A percentile compares a stretch with the other conserved stretches of the same genome.
Evolutionary conservation across 2,113 vertebrate genomes (phyloP).

Genomic region (Phaethon lepturus): DNA sequence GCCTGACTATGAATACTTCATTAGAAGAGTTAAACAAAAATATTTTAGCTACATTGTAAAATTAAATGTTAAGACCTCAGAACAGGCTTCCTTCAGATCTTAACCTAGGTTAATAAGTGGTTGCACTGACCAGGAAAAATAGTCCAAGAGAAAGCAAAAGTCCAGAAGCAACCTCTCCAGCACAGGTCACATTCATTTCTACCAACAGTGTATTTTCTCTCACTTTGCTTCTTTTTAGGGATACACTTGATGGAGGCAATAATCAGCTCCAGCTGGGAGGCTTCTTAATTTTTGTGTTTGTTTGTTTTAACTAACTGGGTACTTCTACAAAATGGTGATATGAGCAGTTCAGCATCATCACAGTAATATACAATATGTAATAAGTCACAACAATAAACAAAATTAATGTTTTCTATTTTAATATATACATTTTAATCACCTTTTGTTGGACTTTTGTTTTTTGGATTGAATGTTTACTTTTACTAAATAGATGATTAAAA

Average conservation of each 20-base stretch:
- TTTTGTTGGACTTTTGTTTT: background rate
- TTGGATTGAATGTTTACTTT: background rate
- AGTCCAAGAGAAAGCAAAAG: background rate
- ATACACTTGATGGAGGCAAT: background rate
- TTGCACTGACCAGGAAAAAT: background rate
- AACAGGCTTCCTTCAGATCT: background rate
- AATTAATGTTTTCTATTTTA: constrained; percentile 37
- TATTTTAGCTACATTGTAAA: background rate
- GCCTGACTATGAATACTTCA: background rate
- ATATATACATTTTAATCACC: background rate
- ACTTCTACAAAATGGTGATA: background rate
- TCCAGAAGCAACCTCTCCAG: background rate
- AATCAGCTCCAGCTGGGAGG: background rate
- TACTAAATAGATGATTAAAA: constrained; percentile 10
- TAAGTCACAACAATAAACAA: background rate
- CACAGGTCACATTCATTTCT: background rate
- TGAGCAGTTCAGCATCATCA: background rate
- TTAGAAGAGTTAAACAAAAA: background rate
- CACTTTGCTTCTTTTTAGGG: background rate
- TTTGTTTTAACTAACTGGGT: background rate
- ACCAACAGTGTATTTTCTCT: background rate
- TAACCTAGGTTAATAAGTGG: background rate
- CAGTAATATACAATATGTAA: background rate
- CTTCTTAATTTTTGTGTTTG: background rate
- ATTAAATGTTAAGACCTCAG: background rate